Evolutionary conservation across 2,888 invertebrate genomes (phyloP).

Genomic region (Xestobium rufovillosum): DNA sequence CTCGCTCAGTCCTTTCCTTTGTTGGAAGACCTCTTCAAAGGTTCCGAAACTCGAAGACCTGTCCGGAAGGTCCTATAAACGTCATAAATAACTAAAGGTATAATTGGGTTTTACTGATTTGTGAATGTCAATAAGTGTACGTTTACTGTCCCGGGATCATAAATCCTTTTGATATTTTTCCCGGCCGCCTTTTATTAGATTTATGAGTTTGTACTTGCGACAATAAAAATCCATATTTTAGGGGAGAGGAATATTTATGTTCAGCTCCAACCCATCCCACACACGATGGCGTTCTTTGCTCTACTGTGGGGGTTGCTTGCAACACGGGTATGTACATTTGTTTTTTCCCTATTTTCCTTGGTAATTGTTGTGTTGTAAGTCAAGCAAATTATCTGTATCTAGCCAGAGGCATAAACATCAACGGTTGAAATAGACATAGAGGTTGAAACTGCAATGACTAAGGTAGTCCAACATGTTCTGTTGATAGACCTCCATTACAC

Average conservation of each 20-base stretch:
- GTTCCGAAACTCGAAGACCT: conserved; percentile 24
- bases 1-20: no score
- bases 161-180: conserved; percentile 32
- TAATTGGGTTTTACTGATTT: conserved; percentile 37
- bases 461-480: no score
- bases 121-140: conserved; percentile 32
- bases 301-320: no score
- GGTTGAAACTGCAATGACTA: no score
- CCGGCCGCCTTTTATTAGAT: conserved; percentile 34
- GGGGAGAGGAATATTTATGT: conserved; percentile 31
- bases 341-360: no score
- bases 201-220: conserved; percentile 35
- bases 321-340: no score
- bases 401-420: no score
- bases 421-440: no score
- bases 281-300: conserved; percentile 16
- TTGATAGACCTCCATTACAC: no score
- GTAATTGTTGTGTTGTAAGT: no score
- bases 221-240: conserved; percentile 37
- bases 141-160: conserved; percentile 29
- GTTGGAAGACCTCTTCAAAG: conserved; percentile 32
- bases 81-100: conserved; percentile 32
- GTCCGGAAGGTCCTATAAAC: conserved; percentile 27
- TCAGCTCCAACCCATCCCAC: conserved; percentile 22
- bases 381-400: no score